Conservation (phyloP, 2,113 vertebrate species). For the Sprattus sprattus region DNA sequence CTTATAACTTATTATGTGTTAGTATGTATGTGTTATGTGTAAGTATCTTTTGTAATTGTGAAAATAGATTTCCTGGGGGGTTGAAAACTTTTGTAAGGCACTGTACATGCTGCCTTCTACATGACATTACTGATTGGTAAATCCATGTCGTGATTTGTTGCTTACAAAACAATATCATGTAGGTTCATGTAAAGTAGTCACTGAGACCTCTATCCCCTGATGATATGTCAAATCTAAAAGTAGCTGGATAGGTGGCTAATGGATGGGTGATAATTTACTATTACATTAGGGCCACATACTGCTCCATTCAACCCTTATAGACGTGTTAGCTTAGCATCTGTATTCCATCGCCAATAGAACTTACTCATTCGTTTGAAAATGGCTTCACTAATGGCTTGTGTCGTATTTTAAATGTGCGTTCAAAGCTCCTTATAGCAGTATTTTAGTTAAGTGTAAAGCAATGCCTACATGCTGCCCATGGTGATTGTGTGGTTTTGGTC, state of each 20-base stretch:
- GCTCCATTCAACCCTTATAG: not conserved
- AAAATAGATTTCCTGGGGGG: no score
- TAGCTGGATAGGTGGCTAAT: not conserved
- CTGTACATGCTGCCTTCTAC: no score
- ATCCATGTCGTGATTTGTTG: not conserved
- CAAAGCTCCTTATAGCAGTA: not conserved
- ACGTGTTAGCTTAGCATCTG: not conserved
- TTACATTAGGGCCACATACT: not conserved
- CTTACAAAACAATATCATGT: not conserved
- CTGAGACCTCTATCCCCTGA: not conserved
- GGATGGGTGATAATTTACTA: no score
- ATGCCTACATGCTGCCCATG: not conserved
- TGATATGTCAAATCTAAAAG: not conserved
- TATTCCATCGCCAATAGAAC: not conserved
- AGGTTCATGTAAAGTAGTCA: not conserved
- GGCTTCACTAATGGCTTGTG: not conserved
- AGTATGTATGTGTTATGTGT: no score
- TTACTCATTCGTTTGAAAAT: not conserved
- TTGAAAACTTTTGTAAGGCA: no score
- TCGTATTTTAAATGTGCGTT: not conserved
- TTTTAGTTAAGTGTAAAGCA: not conserved
- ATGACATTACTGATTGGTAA: not conserved
- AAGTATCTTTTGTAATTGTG: no score
- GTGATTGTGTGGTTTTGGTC: not conserved
- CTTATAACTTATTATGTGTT: no score